phyloP scores from a whole-genome alignment of 37 sponge, comb jelly and placozoan species.

The Halisarca cf. caerulea region DNA sequence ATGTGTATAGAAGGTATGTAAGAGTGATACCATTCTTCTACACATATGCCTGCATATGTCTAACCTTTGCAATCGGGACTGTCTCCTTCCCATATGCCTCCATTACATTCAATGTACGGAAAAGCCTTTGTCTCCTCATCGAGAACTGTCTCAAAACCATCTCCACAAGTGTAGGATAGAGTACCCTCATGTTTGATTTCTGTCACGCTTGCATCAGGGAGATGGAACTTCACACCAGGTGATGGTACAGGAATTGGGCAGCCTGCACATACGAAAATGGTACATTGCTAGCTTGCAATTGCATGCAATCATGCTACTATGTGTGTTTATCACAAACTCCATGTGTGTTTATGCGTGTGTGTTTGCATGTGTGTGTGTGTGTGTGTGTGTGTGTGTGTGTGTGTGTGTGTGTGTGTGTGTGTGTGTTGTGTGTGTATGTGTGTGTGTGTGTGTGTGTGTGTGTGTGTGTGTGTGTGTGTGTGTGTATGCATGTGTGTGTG shows the following conservation, averaged over 20 bases:
- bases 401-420: neutral
- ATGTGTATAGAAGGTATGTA: too few relatives aligned
- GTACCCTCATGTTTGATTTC: neutral
- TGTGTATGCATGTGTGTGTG: too few relatives aligned
- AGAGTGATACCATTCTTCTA: too few relatives aligned
- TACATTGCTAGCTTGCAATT: too few relatives aligned
- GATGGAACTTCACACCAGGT: neutral
- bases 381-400: too few relatives aligned
- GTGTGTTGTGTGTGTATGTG: neutral
- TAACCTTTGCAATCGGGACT: neutral
- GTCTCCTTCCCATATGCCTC: neutral
- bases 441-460: neutral
- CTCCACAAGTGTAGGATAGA: conserved; percentile 10
- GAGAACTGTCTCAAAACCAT: neutral
- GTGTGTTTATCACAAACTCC: too few relatives aligned
- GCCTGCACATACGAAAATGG: neutral
- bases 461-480: neutral
- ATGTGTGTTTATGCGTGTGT: too few relatives aligned
- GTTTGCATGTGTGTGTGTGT: too few relatives aligned
- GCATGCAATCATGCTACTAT: too few relatives aligned
- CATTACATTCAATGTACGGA: neutral
- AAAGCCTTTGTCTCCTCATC: neutral
- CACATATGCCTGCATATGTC: neutral
- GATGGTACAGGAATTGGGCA: neutral
- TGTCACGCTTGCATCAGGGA: neutral